Evolutionary conservation across 2,797 vertebrate genomes (phyloP).

Genomic region (Meriones psammophilus): DNA sequence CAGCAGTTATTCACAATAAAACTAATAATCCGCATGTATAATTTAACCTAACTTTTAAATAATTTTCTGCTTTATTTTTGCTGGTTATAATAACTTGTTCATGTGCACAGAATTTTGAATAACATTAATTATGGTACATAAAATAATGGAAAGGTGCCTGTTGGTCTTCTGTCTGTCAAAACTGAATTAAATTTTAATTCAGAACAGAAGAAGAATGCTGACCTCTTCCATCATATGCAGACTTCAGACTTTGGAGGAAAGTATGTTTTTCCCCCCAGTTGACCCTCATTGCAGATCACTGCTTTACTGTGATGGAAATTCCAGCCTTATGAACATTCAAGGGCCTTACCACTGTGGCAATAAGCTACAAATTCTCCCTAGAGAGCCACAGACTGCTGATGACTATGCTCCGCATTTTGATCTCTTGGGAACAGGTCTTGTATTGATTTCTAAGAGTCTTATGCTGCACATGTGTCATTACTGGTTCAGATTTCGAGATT

Average conservation of each 20-base stretch:
- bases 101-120: neutral
- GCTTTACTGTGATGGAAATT: neutral
- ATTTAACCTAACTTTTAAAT: neutral
- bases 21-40: neutral
- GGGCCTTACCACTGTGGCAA: neutral
- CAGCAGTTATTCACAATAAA: neutral
- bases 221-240: neutral
- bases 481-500: neutral
- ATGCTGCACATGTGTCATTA: neutral
- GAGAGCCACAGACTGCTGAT: neutral
- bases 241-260: neutral
- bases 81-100: neutral
- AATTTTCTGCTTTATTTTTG: neutral
- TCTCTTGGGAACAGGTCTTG: neutral
- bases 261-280: neutral
- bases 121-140: neutral
- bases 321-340: neutral
- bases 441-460: neutral
- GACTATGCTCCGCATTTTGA: neutral
- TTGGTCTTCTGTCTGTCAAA: neutral
- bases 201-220: neutral
- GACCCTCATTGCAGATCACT: neutral
- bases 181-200: conserved; percentile 34
- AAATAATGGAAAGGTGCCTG: neutral
- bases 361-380: neutral